phyloP scores from a whole-genome alignment of 1,140 invertebrate species.

The Rhopalosiphum maidis region DNA sequence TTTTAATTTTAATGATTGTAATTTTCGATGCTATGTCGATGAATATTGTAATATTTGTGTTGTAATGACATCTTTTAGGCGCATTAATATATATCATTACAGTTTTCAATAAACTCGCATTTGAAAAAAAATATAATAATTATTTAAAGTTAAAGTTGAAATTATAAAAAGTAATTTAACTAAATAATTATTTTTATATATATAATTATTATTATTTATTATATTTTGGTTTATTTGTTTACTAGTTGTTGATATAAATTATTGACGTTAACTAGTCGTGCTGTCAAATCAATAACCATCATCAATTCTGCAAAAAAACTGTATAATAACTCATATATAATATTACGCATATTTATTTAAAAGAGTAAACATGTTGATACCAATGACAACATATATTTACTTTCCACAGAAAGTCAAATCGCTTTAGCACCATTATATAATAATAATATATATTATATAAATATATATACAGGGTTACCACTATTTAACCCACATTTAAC shows the following conservation, averaged over 20 bases:
- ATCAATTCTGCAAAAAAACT: not conserved
- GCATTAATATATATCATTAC: too few relatives aligned
- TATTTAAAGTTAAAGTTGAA: too few relatives aligned
- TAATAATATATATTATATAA: not conserved
- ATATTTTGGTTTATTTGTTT: not conserved
- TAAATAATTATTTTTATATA: too few relatives aligned
- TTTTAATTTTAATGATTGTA: too few relatives aligned
- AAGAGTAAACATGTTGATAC: not conserved
- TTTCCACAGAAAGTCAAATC: not conserved
- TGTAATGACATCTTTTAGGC: too few relatives aligned
- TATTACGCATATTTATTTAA: not conserved
- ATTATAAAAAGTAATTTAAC: too few relatives aligned
- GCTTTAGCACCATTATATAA: not conserved
- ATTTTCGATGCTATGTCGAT: too few relatives aligned
- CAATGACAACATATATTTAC: not conserved
- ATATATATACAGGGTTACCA: not conserved
- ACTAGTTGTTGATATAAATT: too few relatives aligned
- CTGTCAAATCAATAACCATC: not conserved
- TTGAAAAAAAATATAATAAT: too few relatives aligned
- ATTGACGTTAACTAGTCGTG: not conserved
- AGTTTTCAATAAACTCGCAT: too few relatives aligned
- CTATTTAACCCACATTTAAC: not conserved
- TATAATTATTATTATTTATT: not conserved
- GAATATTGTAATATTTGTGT: too few relatives aligned
- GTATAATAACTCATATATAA: not conserved